These are phyloP conservation scores for Myathropa florea DNA, from an alignment of 2,888 invertebrate species.

Conservation along the genomic window DNA sequence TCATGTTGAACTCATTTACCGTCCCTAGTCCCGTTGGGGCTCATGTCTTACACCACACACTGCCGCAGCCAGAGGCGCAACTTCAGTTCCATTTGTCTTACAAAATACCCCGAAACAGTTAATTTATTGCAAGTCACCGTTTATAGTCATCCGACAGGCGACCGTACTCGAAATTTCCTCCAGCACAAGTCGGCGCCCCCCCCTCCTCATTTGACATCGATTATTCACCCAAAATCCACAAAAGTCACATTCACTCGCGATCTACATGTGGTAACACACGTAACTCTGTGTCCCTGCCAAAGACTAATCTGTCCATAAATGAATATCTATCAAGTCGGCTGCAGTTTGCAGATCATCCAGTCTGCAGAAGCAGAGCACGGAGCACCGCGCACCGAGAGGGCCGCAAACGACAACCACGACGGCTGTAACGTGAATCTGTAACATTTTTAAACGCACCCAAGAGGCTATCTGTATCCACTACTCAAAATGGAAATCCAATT, in stretches of 20 bases:
- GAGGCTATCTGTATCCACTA: constrained; percentile 54
- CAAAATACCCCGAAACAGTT: neutral
- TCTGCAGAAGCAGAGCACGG: constrained; percentile 5
- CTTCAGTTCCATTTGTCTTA: neutral
- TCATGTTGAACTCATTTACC: neutral
- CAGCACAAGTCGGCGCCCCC: neutral
- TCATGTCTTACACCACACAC: neutral
- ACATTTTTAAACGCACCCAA: constrained; percentile 69
- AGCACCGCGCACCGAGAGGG: neutral
- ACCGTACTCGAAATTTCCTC: neutral
- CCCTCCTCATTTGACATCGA: neutral
- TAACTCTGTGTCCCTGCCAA: constrained; percentile 39
- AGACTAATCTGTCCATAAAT: constrained; percentile 66
- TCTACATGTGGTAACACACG: constrained; percentile 44
- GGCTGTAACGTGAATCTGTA: constrained; percentile 59
- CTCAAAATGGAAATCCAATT: constrained; percentile 70
- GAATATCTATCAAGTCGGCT: constrained; percentile 50
- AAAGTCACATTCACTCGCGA: constrained; percentile 6
- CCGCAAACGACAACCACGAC: constrained; percentile 9
- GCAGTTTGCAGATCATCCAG: constrained; percentile 11
- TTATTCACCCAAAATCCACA: constrained; percentile 12
- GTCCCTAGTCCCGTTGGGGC: neutral
- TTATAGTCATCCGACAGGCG: neutral
- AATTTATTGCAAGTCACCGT: constrained; percentile 8
- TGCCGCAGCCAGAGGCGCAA: neutral